These are phyloP conservation scores for Cantharis nigra DNA, from an alignment of 2,888 invertebrate genomes.

Conservation along the genomic window DNA sequence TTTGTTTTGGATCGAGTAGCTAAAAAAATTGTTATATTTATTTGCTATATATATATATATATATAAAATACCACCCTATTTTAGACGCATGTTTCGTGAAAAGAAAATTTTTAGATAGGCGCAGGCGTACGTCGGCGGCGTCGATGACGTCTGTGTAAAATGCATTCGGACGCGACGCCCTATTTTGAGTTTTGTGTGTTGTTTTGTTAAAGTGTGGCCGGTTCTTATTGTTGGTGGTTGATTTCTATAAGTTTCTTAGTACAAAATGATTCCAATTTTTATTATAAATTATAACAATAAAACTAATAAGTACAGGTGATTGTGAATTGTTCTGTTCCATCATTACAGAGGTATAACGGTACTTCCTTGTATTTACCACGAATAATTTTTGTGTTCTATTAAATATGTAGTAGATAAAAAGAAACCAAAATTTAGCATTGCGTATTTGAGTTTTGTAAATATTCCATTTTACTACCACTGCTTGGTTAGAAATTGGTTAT, in stretches of 20 bases:
- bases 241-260: constrained; percentile 5
- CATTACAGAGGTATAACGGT: constrained; percentile 19
- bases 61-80: constrained; percentile 26
- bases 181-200: constrained; percentile 26
- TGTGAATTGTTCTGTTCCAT: constrained; percentile 13
- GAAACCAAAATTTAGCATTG: not conserved
- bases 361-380: constrained; percentile 12
- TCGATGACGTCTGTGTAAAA: constrained; percentile 32
- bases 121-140: constrained; percentile 29
- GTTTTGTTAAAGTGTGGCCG: constrained; percentile 13
- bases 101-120: constrained; percentile 23
- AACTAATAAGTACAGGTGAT: constrained; percentile 30
- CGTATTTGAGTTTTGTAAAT: not conserved
- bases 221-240: constrained; percentile 17
- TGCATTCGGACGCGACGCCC: constrained; percentile 35
- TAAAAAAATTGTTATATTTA: not conserved
- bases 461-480: not conserved
- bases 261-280: constrained; percentile 18
- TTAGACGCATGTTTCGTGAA: constrained; percentile 26
- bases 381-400: not conserved
- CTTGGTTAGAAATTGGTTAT: not conserved
- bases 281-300: constrained; percentile 11
- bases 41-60: not conserved
- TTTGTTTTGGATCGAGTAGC: not conserved
- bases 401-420: not conserved